Percentiles rank a stretch among this genome's conserved stretches.
These are phyloP conservation scores for Cirrhinus mrigala DNA, from an alignment of 2,797 vertebrate species.

Conservation along the genomic window DNA sequence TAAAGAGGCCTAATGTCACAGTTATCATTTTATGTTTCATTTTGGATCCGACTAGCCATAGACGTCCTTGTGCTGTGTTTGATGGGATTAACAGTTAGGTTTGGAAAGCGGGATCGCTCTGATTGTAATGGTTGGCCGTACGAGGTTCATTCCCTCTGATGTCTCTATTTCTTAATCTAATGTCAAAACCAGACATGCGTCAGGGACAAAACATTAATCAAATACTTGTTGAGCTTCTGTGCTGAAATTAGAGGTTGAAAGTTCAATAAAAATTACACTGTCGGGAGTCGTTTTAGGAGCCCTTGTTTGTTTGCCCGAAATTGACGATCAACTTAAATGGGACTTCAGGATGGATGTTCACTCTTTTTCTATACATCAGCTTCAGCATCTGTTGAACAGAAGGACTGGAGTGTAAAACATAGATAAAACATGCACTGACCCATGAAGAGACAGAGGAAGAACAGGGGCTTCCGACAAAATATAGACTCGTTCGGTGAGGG, in stretches of 20 bases:
- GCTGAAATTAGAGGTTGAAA: conserved; percentile 19
- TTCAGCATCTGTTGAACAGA: conserved; percentile 45
- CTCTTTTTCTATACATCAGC: neutral
- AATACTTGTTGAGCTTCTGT: conserved; percentile 32
- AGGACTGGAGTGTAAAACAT: conserved; percentile 12
- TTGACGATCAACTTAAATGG: conserved; percentile 20
- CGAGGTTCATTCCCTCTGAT: conserved; percentile 20
- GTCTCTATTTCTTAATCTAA: conserved; percentile 37
- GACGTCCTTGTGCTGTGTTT: conserved; percentile 45
- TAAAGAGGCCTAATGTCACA: conserved; percentile 40
- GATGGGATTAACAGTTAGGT: conserved; percentile 53
- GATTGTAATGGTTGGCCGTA: conserved; percentile 49
- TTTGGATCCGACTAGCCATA: conserved; percentile 42
- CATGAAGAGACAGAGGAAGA: conserved; percentile 17
- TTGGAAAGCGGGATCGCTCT: conserved; percentile 31
- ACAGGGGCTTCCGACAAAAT: conserved; percentile 28
- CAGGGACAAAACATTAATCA: conserved; percentile 33
- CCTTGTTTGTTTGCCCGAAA: conserved; percentile 27
- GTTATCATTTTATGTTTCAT: conserved; percentile 56
- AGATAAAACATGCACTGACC: conserved; percentile 37
- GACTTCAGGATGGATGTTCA: conserved; percentile 19
- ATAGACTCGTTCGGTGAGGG: conserved; percentile 7
- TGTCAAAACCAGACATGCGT: conserved; percentile 25
- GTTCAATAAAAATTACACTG: conserved; percentile 7
- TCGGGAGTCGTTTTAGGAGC: neutral